These are phyloP conservation scores for Amphipyra berbera DNA, from an alignment of 2,888 invertebrate genomes.

Conservation along the genomic window DNA sequence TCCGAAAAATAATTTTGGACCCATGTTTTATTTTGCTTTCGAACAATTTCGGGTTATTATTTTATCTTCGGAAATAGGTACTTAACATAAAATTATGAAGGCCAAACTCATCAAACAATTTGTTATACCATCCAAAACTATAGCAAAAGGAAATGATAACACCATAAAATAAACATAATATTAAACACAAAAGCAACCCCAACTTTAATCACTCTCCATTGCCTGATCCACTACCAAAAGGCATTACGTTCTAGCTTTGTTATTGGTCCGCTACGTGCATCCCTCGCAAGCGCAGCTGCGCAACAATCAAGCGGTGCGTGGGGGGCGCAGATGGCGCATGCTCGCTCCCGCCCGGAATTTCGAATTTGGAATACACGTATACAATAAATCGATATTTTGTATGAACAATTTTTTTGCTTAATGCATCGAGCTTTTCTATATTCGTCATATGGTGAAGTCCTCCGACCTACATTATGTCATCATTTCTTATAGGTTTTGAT, in stretches of 20 bases:
- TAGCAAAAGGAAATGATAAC: constrained; percentile 53
- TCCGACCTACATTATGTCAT: neutral
- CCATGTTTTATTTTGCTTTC: too few species aligned
- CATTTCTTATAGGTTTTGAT: neutral
- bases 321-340: constrained; percentile 86
- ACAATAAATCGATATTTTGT: constrained; percentile 77
- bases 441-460: constrained; percentile 12
- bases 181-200: constrained; percentile 52
- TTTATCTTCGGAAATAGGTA: constrained; percentile 20
- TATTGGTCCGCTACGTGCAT: constrained; percentile 65
- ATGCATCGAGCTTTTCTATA: constrained; percentile 15
- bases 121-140: constrained; percentile 31
- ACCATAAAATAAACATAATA: constrained; percentile 54
- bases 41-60: neutral
- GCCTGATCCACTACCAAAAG: constrained; percentile 37
- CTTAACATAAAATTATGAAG: constrained; percentile 14
- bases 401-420: constrained; percentile 52
- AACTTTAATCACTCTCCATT: constrained; percentile 53
- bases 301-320: constrained; percentile 83
- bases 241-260: constrained; percentile 50
- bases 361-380: constrained; percentile 52
- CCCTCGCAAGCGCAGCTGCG: constrained; percentile 81
- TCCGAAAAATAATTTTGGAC: too few species aligned
- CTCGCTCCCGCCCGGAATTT: constrained; percentile 70
- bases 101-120: constrained; percentile 25